Percentiles rank a stretch among this genome's conserved stretches.
These are phyloP conservation scores for Ditylenchus weischeri DNA, from an alignment of 2,888 invertebrate species.

Conservation along the genomic window DNA sequence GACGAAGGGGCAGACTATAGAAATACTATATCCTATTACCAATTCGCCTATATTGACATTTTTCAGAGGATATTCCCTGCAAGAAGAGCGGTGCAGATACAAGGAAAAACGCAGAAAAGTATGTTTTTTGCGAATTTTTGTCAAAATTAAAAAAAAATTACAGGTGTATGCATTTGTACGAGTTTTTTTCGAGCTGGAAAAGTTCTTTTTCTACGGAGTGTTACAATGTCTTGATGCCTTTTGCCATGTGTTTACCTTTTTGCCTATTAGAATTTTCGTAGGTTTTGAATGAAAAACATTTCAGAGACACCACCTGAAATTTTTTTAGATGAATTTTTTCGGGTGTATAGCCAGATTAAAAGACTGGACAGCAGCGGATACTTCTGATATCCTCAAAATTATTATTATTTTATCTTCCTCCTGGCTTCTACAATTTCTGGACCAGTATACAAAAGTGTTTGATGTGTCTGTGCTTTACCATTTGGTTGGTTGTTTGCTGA, in stretches of 20 bases:
- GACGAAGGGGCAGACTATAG: no score
- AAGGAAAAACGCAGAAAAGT: constrained; percentile 83
- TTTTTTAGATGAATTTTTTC: constrained; percentile 43
- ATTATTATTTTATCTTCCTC: constrained; percentile 70
- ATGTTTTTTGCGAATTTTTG: no score
- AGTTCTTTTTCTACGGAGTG: constrained; percentile 88
- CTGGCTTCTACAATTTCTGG: constrained; percentile 79
- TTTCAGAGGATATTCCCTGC: constrained; percentile 76
- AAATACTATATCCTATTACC: not conserved
- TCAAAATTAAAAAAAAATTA: no score
- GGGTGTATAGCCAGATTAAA: constrained; percentile 38
- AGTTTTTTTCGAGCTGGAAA: constrained; percentile 77
- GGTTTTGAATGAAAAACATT: constrained; percentile 62
- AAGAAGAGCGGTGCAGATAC: constrained; percentile 90
- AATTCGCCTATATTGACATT: no score
- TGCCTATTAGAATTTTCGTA: constrained; percentile 84
- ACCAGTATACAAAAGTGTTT: constrained; percentile 77
- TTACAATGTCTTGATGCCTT: constrained; percentile 92
- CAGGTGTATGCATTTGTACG: constrained; percentile 79
- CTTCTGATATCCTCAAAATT: constrained; percentile 91
- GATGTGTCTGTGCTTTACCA: constrained; percentile 72
- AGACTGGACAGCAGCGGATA: constrained; percentile 64
- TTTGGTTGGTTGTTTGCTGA: constrained; percentile 62
- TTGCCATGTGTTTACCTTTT: constrained; percentile 91
- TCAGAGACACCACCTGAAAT: not conserved